Evolutionary conservation across 92 coral and sea anemone genomes (phyloP).

Genomic region (Heliopora coerulea): DNA sequence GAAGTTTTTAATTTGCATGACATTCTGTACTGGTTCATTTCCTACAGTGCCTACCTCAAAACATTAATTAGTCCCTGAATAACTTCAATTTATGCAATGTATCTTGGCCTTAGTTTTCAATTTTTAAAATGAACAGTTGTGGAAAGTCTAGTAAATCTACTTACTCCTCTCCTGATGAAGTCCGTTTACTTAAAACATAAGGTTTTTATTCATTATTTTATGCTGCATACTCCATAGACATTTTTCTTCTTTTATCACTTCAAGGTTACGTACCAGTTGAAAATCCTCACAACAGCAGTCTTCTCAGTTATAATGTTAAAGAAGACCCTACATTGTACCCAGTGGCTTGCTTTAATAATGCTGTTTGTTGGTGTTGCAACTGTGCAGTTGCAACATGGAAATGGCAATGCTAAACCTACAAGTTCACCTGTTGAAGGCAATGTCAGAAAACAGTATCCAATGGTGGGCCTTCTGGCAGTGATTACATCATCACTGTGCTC

Average conservation of each 20-base stretch:
- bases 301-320: slow-evolving; percentile 87
- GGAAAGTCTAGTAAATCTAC: no score
- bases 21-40: no score
- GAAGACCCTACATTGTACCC: slow-evolving; percentile 70
- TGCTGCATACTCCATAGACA: no score
- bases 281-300: slow-evolving; percentile 89
- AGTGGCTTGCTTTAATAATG: slow-evolving; percentile 88
- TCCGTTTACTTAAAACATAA: no score
- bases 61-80: no score
- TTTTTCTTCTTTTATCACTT: neutral
- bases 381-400: slow-evolving; percentile 81
- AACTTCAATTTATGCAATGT: no score
- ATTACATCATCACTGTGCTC: slow-evolving; percentile 86
- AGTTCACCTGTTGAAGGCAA: neutral
- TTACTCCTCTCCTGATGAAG: no score
- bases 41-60: no score
- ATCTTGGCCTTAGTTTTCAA: no score
- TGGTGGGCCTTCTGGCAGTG: slow-evolving; percentile 84
- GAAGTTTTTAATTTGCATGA: no score
- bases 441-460: slow-evolving; percentile 57
- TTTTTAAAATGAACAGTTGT: no score
- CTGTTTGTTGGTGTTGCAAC: slow-evolving; percentile 88
- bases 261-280: slow-evolving; percentile 89
- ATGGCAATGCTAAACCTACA: slow-evolving; percentile 26
- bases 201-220: no score